Conservation (phyloP, 2,113 vertebrate species). For the Oreochromis niloticus region DNA sequence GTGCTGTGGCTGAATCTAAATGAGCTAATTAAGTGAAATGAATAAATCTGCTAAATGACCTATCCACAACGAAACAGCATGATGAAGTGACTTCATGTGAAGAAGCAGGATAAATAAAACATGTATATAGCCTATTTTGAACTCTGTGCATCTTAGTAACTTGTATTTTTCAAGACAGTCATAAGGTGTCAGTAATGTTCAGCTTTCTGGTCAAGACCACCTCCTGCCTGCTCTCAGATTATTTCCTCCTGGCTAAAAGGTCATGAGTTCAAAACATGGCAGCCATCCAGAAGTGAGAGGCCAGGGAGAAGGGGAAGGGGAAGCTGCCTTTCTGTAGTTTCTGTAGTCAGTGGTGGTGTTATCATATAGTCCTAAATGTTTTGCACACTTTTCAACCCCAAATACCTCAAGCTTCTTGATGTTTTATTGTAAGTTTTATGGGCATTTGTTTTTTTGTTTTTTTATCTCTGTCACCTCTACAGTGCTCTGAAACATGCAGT, state of each 20-base stretch:
- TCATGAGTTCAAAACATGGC: conserved; percentile 46
- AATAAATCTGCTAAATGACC: background rate
- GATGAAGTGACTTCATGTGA: background rate
- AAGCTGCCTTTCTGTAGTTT: background rate
- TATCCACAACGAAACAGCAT: background rate
- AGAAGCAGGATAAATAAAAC: background rate
- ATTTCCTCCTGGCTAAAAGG: conserved; percentile 33
- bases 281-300: conserved; percentile 18
- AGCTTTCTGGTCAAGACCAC: background rate
- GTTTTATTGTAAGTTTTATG: background rate
- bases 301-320: background rate
- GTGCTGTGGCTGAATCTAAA: background rate
- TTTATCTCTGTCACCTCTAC: background rate
- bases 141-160: background rate
- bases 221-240: background rate
- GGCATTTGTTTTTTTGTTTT: background rate
- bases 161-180: background rate
- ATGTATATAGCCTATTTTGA: background rate
- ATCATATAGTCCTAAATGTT: background rate
- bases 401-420: background rate
- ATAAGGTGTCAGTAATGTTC: conserved; percentile 24
- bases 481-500: background rate
- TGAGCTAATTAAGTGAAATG: background rate
- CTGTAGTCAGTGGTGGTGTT: background rate
- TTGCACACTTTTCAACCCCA: background rate